A percentile compares a stretch with the other conserved stretches of the same genome.
phyloP scores from a whole-genome alignment of 2,797 vertebrate species.

The Micromesistius poutassou region DNA sequence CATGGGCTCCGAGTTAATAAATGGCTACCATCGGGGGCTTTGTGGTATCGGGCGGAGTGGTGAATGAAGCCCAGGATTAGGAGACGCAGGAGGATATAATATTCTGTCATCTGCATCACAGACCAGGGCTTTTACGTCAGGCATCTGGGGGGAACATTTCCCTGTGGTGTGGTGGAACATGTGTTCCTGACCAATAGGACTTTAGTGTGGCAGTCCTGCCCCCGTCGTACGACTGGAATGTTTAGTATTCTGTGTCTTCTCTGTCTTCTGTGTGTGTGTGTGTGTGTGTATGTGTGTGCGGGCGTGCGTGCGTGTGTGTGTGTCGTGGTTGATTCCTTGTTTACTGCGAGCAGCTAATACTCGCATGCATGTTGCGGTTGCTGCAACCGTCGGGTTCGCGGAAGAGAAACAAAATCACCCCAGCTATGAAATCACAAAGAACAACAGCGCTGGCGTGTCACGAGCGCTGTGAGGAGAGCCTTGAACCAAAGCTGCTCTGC shows the following conservation, averaged over 20 bases:
- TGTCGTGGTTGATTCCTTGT: neutral
- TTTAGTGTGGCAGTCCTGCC: neutral
- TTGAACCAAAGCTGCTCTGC: too few relatives aligned
- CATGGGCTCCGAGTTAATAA: conserved; percentile 32
- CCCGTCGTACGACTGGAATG: neutral
- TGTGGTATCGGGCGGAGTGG: conserved; percentile 12
- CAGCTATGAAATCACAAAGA: conserved; percentile 22
- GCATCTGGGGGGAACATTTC: conserved; percentile 30
- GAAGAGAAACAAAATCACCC: conserved; percentile 10
- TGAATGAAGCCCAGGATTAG: conserved; percentile 18
- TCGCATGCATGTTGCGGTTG: conserved; percentile 16
- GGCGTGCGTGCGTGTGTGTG: conserved; percentile 6
- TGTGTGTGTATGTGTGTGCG: conserved; percentile 5
- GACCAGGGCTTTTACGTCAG: conserved; percentile 13
- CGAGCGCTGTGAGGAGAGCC: conserved; percentile 3
- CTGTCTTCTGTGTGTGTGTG: conserved; percentile 6
- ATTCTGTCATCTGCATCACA: conserved; percentile 22
- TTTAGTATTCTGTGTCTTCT: conserved; percentile 5
- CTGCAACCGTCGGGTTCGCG: neutral
- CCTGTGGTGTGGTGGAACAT: conserved; percentile 26
- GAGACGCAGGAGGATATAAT: conserved; percentile 7
- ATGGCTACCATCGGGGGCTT: conserved; percentile 14
- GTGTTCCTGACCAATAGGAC: conserved; percentile 9
- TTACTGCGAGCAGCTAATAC: neutral
- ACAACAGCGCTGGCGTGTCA: conserved; percentile 3